phyloP scores from a whole-genome alignment of 2,888 invertebrate species.

The Sphaeridia pumilis region DNA sequence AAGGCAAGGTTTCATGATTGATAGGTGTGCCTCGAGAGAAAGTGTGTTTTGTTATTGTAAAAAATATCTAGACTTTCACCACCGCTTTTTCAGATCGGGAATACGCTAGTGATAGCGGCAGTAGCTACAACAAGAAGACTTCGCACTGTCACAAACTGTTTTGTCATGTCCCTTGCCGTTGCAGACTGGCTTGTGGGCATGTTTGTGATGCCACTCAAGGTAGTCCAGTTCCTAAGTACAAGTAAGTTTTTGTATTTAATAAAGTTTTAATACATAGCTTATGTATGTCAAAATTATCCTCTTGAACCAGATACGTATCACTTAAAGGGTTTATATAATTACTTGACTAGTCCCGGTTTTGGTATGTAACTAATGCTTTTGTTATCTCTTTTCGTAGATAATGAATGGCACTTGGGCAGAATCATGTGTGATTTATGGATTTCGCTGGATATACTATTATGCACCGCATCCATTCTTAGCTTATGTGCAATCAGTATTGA shows the following conservation, averaged over 20 bases:
- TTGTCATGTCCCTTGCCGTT: constrained; percentile 84
- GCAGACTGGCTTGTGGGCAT: constrained; percentile 88
- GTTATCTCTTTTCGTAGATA: constrained; percentile 22
- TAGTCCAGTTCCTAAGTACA: too few relatives aligned
- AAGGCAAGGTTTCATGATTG: too few relatives aligned
- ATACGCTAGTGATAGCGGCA: constrained; percentile 77
- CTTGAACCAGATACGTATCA: too few relatives aligned
- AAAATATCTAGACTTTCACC: too few relatives aligned
- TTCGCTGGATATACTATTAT: constrained; percentile 80
- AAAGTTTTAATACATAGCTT: too few relatives aligned
- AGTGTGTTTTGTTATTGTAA: too few relatives aligned
- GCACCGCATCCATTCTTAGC: constrained; percentile 64
- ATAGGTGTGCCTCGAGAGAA: too few relatives aligned
- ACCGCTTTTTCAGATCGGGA: constrained; percentile 53
- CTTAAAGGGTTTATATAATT: too few relatives aligned
- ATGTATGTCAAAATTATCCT: too few relatives aligned
- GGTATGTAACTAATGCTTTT: neutral
- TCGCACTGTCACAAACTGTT: constrained; percentile 87
- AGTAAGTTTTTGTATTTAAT: too few relatives aligned
- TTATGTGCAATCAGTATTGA: constrained; percentile 81
- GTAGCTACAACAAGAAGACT: constrained; percentile 75
- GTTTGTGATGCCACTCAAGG: constrained; percentile 92
- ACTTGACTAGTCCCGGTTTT: too few relatives aligned
- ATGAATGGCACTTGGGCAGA: constrained; percentile 73
- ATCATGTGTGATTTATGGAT: constrained; percentile 84